Evolutionary conservation across 2,888 invertebrate genomes (phyloP), one percentile per base, ranked within the genome.

Genomic region (Pyralis farinalis): DNA sequence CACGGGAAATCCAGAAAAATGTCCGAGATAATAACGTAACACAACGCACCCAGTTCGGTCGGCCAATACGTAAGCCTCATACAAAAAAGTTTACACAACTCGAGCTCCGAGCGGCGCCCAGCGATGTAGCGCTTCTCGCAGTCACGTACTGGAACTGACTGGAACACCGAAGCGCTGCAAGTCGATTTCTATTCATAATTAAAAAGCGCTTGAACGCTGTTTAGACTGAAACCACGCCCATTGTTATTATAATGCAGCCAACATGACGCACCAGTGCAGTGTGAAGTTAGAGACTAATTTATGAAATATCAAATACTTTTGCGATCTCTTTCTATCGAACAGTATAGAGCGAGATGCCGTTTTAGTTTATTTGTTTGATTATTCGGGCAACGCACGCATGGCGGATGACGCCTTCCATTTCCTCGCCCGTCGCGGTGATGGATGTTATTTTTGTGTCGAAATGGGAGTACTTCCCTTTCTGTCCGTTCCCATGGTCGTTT

Each of bases 161-260:
- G 12, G 8, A 21, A 9, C 29, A 12, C 27, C 7, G n/a, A n/a
- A 10, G 25, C 27, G 38, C 28, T 31, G 7, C 6, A 38, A 7
- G 21, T 8, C 11, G 37, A 33, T 33, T 11, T 7, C 11, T 7
- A 40, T 31, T 12, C 16, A 37, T 12, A 7, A 33, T 32, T 1
- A n/a, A 42, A 20, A 53, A 74, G 75, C 83, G 75, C 64, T 78
- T 30, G 21, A 72, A 46, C 61, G 73, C 77, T 72, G 41, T 4
- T 7, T 1, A 1, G 6, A 34, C 53, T 22, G 27, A 52, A 43
- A 53, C 71, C 66, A 72, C 79, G 58, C 80, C 82, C 77, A 85
- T 86, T 87, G 86, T 87, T 87, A 82, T 86, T 83, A 78, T 79
- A 85, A 78, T 84, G 83, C 78, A 76, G 81, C 85, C 86, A 86